These are phyloP conservation scores for Eupleurogrammus muticus DNA, from an alignment of 2,797 vertebrate species.

Conservation along the genomic window DNA sequence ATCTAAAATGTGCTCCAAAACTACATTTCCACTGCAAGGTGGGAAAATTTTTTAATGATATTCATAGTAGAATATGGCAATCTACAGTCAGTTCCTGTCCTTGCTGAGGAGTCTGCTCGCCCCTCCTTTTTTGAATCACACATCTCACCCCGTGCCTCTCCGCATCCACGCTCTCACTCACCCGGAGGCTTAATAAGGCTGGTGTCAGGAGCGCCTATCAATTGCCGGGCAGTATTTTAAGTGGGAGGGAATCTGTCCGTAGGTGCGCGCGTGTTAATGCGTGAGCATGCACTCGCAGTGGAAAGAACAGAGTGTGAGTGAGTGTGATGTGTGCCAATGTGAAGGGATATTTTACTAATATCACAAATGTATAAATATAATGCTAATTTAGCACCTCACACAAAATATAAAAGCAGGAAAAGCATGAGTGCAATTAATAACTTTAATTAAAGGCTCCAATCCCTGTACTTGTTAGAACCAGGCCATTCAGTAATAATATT, in stretches of 20 bases:
- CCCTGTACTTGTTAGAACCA: too few species aligned
- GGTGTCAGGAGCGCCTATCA: constrained; percentile 59
- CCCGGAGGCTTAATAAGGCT: constrained; percentile 19
- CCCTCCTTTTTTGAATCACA: constrained; percentile 29
- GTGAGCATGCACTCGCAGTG: constrained; percentile 35
- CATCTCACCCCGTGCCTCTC: constrained; percentile 26
- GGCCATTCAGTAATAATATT: too few species aligned
- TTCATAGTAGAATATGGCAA: constrained; percentile 15
- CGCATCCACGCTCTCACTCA: constrained; percentile 17
- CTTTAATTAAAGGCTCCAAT: background rate
- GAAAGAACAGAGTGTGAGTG: constrained; percentile 53
- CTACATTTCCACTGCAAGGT: too few species aligned
- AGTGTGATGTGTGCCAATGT: constrained; percentile 35
- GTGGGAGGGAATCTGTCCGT: constrained; percentile 44
- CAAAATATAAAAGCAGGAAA: too few species aligned
- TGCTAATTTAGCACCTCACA: too few species aligned
- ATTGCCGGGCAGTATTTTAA: constrained; percentile 64
- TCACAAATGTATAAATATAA: background rate
- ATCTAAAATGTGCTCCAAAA: constrained; percentile 5
- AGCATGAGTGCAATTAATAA: background rate
- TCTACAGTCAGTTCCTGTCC: constrained; percentile 51
- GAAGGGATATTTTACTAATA: background rate
- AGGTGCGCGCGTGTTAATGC: constrained; percentile 24
- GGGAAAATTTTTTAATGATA: constrained; percentile 36
- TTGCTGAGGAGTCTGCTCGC: constrained; percentile 37